Evolutionary conservation across 37 sponge, comb jelly and placozoan species (phyloP).

Genomic region (Spongilla lacustris): DNA sequence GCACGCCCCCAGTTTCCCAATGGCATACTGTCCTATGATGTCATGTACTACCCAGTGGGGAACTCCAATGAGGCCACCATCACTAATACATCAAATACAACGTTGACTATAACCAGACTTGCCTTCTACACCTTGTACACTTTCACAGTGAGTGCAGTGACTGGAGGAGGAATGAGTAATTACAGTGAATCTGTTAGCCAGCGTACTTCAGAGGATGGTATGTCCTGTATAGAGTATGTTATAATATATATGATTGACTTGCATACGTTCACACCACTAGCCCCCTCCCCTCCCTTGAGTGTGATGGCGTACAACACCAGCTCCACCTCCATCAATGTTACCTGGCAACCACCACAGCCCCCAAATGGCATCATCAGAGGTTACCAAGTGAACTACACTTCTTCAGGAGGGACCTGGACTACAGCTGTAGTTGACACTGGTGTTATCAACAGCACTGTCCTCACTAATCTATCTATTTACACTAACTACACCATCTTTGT

Average conservation of each 20-base stretch:
- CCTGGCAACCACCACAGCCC: conserved; percentile 38
- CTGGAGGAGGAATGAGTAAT: neutral
- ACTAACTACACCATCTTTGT: conserved; percentile 16
- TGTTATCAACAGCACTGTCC: neutral
- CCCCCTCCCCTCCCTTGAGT: conserved; percentile 45
- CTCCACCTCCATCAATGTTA: conserved; percentile 61
- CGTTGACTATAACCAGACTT: neutral
- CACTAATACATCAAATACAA: neutral
- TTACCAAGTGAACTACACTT: conserved; percentile 35
- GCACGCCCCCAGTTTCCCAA: neutral
- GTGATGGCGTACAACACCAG: conserved; percentile 18
- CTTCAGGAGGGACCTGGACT: neutral
- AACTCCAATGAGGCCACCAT: neutral
- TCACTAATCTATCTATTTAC: conserved; percentile 15
- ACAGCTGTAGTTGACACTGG: neutral
- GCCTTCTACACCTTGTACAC: neutral
- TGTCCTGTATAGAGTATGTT: neutral
- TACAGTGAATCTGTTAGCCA: neutral
- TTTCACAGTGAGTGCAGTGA: conserved; percentile 5
- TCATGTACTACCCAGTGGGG: neutral
- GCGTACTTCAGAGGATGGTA: conserved; percentile 7
- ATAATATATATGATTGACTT: neutral
- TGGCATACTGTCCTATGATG: neutral
- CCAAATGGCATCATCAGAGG: conserved; percentile 52
- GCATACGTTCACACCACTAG: conserved; percentile 19